Base-by-base conservation (phyloP, 2,113 vertebrate species). In the Phylloscopus trochilus region DNA sequence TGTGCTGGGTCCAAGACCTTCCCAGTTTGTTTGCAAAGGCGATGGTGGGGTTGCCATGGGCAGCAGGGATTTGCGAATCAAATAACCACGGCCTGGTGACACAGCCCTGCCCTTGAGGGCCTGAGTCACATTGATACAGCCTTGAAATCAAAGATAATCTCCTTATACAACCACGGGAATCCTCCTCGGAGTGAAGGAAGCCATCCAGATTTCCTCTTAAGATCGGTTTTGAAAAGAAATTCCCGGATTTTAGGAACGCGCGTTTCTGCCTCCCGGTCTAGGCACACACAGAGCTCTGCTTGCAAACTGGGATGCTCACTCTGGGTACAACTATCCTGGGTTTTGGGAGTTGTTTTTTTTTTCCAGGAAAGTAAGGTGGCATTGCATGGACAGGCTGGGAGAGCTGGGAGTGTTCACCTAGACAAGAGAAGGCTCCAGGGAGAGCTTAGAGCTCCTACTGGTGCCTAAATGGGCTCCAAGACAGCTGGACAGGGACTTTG, bases 321-420 rank as follows among this genome's bases (percentile, higher is more conserved):
- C 16, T 43, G 41, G 46, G 47, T 18, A 37, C 5, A 55, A 2
- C 7, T 10, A 6, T 13, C 30, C n/a, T 47, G 13, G 15, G 17
- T 59, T 53, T 59, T 16, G 3, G 33, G 22, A 2, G 6, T 62
- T 31, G 8, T 30, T 33, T 53, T 27, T 43, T 79, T 51, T 62
- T 56, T 6, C 58, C 80, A 52, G n/a, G 33, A 51, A 35, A 13
- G 4, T 13, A 30, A 59, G 0, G 4, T 26, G 20, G 7, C 3
- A 27, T 21, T 56, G 24, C 4, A 6, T 44, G 13, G 46, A 60
- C 15, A 28, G 11, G 37, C 5, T 68, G 33, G 46, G 55, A 77
- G 33, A 37, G 33, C 7, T 44, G 46, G 22, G 7, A 1, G 1
- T 33, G 33, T 7, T 52, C 46, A 37, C 7, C 1, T 33, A 0